A percentile compares a stretch with the other conserved stretches of the same genome.
Evolutionary conservation across 2,113 vertebrate species (phyloP).

Genomic region (Misgurnus mizolepis): DNA sequence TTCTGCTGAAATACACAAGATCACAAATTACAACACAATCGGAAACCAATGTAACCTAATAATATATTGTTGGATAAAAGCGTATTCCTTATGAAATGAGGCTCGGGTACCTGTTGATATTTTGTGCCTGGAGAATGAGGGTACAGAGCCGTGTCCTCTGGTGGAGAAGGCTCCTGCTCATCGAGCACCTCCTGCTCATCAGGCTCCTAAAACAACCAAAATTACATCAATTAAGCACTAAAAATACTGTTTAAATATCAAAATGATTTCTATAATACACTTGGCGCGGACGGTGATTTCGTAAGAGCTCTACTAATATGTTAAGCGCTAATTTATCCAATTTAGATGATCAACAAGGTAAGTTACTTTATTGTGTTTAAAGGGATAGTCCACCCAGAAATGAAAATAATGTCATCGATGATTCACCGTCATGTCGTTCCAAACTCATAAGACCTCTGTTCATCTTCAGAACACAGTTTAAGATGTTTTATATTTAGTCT

Average conservation of each 20-base stretch:
- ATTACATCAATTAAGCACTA: neutral
- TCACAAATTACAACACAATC: neutral
- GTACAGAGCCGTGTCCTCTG: conserved; percentile 96
- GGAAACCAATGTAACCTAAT: neutral
- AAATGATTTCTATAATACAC: neutral
- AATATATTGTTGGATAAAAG: neutral
- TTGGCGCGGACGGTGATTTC: neutral
- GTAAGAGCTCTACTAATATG: neutral
- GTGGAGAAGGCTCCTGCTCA: conserved; percentile 96
- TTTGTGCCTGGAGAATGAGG: conserved; percentile 95
- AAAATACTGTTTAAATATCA: neutral
- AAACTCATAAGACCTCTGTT: no score
- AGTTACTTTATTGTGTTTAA: no score
- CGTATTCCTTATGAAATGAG: no score
- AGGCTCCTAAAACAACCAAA: conserved; percentile 81
- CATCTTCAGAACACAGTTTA: no score
- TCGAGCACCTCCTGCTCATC: conserved; percentile 97
- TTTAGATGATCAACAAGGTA: no score
- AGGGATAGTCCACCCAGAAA: no score
- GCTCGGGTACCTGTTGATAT: conserved; percentile 87
- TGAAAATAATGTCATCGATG: no score
- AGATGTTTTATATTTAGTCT: no score
- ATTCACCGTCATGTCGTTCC: no score
- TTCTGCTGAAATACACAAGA: conserved; percentile 72
- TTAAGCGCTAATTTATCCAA: no score